Conservation (phyloP, 2,888 invertebrate species). For the Sesia bembeciformis region DNA sequence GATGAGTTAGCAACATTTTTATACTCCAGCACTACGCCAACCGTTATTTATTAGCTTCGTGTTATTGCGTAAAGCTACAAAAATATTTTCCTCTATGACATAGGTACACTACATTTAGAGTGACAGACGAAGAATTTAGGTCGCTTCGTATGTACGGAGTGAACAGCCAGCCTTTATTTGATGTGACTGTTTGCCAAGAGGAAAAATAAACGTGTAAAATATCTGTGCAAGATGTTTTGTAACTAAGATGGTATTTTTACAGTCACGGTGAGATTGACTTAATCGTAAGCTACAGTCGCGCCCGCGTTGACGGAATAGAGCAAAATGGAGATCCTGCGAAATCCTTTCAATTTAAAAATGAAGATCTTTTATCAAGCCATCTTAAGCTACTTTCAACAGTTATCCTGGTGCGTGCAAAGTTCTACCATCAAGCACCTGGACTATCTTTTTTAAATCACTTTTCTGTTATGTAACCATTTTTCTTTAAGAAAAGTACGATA, state of each 20-base stretch:
- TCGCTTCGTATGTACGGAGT: background rate
- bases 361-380: too few species aligned
- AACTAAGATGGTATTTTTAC: background rate
- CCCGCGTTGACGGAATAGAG: background rate
- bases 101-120: constrained; percentile 14
- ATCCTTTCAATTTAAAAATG: too few species aligned
- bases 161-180: background rate
- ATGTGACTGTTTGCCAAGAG: background rate
- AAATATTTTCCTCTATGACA: constrained; percentile 2
- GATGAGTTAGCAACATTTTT: constrained; percentile 45
- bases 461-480: too few species aligned
- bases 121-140: constrained; percentile 1
- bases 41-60: constrained; percentile 25
- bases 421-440: too few species aligned
- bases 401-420: too few species aligned
- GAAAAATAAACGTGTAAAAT: background rate
- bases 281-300: too few species aligned
- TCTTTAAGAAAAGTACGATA: too few species aligned
- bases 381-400: too few species aligned
- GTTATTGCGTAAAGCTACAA: constrained; percentile 15
- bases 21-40: constrained; percentile 17
- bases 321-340: background rate
- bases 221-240: background rate
- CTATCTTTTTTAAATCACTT: too few species aligned
- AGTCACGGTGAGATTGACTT: too few species aligned